Conservation (phyloP, 2,113 vertebrate species). For the Cyphomyrus plagiostoma region DNA sequence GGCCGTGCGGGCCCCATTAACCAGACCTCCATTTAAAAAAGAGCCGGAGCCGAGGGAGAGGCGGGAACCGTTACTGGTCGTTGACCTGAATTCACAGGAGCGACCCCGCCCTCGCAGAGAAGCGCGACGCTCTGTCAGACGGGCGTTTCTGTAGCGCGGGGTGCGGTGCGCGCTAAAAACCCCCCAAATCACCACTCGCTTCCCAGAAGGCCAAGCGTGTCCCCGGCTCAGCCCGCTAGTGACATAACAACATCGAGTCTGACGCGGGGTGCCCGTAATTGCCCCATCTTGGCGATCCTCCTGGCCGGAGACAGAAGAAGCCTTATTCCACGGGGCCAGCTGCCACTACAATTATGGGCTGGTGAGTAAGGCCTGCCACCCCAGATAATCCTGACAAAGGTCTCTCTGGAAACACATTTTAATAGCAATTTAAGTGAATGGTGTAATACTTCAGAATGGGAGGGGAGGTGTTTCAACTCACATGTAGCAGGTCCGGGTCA, state of each 20-base stretch:
- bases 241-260: conserved; percentile 31
- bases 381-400: conserved; percentile 17
- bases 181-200: background rate
- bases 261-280: background rate
- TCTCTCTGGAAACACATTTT: conserved; percentile 15
- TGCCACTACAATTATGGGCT: conserved; percentile 46
- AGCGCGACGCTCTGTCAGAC: background rate
- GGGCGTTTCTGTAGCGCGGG: no score
- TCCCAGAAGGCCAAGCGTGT: background rate
- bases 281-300: conserved; percentile 20
- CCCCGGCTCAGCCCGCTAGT: conserved; percentile 34
- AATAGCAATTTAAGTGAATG: background rate
- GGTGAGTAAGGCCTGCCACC: conserved; percentile 26
- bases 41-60: background rate
- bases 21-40: background rate
- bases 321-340: conserved; percentile 32
- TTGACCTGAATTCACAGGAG: background rate
- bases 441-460: background rate
- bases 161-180: background rate
- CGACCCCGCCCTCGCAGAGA: background rate
- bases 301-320: conserved; percentile 20
- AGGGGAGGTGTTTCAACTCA: background rate
- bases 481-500: background rate
- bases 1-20: background rate
- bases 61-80: background rate